Conservation (phyloP, 2,113 vertebrate species). For the Potamarius usumacintae region DNA sequence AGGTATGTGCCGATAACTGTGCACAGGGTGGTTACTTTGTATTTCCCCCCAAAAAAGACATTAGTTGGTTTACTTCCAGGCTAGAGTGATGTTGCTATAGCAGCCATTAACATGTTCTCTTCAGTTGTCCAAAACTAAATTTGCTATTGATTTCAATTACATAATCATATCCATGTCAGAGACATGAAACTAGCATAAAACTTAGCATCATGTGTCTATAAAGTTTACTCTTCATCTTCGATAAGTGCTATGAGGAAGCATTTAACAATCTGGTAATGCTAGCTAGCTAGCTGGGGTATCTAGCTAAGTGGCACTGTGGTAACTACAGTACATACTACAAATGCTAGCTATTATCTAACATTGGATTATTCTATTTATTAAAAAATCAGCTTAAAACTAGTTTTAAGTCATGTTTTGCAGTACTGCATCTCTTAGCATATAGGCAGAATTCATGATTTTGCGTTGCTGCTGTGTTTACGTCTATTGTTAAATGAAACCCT, state of each 20-base stretch:
- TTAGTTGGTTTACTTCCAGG: conserved; percentile 6
- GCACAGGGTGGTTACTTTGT: conserved; percentile 5
- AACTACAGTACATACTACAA: not conserved
- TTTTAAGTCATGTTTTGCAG: conserved; percentile 7
- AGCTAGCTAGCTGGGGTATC: not conserved
- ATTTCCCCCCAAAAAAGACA: not conserved
- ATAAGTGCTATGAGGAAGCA: not conserved
- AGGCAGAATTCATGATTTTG: not conserved
- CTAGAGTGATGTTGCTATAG: not conserved
- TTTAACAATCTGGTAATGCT: not conserved
- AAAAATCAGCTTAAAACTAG: not conserved
- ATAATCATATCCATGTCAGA: conserved; percentile 3
- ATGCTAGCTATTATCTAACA: not conserved
- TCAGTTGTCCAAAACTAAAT: not conserved
- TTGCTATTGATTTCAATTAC: not conserved
- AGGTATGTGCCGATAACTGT: conserved; percentile 33
- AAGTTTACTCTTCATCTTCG: not conserved
- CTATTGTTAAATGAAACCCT: not conserved
- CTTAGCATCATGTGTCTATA: not conserved
- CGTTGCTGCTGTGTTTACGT: not conserved
- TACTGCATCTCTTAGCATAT: not conserved
- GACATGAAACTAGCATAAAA: not conserved
- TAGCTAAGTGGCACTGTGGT: not conserved
- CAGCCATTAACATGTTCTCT: not conserved
- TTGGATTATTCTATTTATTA: not conserved